These are phyloP conservation scores for Brotula barbata DNA, from an alignment of 2,797 vertebrate species.

Conservation along the genomic window DNA sequence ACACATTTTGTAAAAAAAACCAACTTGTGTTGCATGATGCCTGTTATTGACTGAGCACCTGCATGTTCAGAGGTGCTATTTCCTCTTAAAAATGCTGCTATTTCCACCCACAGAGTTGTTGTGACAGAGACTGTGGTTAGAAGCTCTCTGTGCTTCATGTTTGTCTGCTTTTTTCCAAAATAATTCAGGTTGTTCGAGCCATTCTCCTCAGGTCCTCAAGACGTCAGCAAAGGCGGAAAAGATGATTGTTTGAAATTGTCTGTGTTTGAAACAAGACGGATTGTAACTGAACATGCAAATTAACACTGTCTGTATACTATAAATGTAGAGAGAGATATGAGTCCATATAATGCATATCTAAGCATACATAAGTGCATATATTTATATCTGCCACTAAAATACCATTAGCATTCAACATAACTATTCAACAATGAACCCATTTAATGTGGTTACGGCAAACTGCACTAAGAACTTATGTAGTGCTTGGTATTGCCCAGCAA, in stretches of 20 bases:
- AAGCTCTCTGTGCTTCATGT: too few species aligned
- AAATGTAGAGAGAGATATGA: accelerated
- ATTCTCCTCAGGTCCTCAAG: slow-evolving; percentile 14
- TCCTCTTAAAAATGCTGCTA: slow-evolving; percentile 13
- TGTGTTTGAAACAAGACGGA: neutral
- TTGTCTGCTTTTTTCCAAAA: neutral
- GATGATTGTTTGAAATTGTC: neutral
- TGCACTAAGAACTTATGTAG: too few species aligned
- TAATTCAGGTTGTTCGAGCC: slow-evolving; percentile 41
- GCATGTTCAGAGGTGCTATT: slow-evolving; percentile 6
- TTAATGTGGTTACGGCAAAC: too few species aligned
- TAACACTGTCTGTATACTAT: neutral
- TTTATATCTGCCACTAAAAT: too few species aligned
- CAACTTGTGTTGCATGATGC: too few species aligned
- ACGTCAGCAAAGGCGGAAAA: neutral
- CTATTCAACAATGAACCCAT: too few species aligned
- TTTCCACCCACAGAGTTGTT: neutral
- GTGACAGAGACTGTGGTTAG: neutral
- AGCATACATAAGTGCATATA: too few species aligned
- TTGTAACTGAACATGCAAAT: neutral
- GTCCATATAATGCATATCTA: too few species aligned
- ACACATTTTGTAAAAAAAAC: too few species aligned
- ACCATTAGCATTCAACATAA: too few species aligned
- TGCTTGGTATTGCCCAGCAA: too few species aligned
- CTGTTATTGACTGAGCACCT: neutral